A percentile compares a stretch with the other conserved stretches of the same genome.
Evolutionary conservation across 2,797 vertebrate genomes (phyloP).

Genomic region (Melanotaenia boesemani): DNA sequence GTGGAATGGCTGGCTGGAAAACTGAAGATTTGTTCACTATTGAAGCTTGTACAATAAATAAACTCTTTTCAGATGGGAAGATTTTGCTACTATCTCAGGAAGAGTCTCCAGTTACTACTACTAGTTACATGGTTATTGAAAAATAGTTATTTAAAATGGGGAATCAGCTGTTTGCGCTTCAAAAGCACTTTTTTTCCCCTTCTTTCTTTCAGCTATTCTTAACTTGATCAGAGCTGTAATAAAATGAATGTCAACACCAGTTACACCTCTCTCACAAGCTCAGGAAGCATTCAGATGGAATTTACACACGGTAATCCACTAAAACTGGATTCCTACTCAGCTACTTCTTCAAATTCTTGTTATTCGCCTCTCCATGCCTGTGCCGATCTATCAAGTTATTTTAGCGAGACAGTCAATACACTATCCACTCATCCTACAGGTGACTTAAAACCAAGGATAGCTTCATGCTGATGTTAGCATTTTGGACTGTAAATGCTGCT

Average conservation of each 20-base stretch:
- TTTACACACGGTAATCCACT: background rate
- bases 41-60: background rate
- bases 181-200: background rate
- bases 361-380: slow-evolving; percentile 9
- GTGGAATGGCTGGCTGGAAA: background rate
- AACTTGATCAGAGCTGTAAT: background rate
- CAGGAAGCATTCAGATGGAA: slow-evolving; percentile 1
- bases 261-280: background rate
- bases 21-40: background rate
- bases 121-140: background rate
- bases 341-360: background rate
- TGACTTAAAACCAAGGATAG: background rate
- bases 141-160: background rate
- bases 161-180: background rate
- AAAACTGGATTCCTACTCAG: background rate
- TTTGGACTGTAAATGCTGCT: background rate
- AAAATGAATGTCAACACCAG: background rate
- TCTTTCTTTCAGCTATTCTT: background rate
- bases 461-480: slow-evolving; percentile 15
- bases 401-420: slow-evolving; percentile 9
- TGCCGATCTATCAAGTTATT: slow-evolving; percentile 12
- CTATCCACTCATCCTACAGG: background rate
- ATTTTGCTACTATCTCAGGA: background rate
- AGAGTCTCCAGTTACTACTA: background rate
- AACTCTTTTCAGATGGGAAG: background rate